phyloP scores from a whole-genome alignment of 2,888 invertebrate genomes.

The Danaus chrysippus region DNA sequence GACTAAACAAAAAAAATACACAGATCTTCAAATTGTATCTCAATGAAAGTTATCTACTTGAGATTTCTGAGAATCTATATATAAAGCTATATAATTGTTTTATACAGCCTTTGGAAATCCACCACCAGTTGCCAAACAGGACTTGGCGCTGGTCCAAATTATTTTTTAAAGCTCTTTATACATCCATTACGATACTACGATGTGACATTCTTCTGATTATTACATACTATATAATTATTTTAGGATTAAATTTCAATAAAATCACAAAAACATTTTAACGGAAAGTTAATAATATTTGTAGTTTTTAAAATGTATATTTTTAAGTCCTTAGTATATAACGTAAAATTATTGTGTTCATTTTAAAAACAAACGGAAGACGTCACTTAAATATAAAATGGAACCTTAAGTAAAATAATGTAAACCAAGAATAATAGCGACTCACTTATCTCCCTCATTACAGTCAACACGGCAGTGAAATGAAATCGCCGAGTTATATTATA shows the following conservation, averaged over 20 bases:
- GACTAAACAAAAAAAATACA: too few relatives aligned
- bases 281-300: too few relatives aligned
- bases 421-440: conserved; percentile 26
- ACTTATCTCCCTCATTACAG: conserved; percentile 66
- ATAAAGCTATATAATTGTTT: conserved; percentile 20
- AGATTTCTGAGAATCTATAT: not conserved
- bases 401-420: conserved; percentile 21
- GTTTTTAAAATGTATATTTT: too few relatives aligned
- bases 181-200: conserved; percentile 57
- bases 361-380: conserved; percentile 15
- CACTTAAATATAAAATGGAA: conserved; percentile 16
- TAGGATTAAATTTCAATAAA: too few relatives aligned
- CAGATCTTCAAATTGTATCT: too few relatives aligned
- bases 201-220: conserved; percentile 27
- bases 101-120: conserved; percentile 42
- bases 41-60: not conserved
- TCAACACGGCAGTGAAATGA: conserved; percentile 65
- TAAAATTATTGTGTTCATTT: not conserved
- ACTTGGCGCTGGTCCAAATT: conserved; percentile 68
- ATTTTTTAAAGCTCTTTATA: conserved; percentile 65
- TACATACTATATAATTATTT: conserved; percentile 4
- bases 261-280: too few relatives aligned
- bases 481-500: conserved; percentile 63
- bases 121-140: conserved; percentile 68
- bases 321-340: too few relatives aligned